Conservation (phyloP, 2,797 vertebrate species). For the Gastrophryne carolinensis region DNA sequence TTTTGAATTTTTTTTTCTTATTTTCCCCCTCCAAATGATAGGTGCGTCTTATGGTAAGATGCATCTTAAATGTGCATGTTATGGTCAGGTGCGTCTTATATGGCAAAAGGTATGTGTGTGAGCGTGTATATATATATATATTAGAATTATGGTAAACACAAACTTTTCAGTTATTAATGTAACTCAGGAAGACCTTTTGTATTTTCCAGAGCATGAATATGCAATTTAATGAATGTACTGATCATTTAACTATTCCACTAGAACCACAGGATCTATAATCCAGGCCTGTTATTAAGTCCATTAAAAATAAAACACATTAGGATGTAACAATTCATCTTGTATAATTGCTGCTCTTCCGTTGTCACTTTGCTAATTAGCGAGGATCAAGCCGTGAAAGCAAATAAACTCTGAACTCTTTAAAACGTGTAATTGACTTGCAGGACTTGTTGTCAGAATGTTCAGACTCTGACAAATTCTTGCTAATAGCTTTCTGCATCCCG, state of each 20-base stretch:
- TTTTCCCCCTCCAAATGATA: too few species aligned
- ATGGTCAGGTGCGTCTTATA: too few species aligned
- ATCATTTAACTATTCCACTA: not conserved
- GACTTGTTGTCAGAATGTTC: conserved; percentile 2
- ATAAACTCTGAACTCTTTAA: conserved; percentile 45
- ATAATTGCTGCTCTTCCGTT: conserved; percentile 32
- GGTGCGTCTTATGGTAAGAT: too few species aligned
- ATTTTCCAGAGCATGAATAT: conserved; percentile 1
- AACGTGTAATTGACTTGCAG: conserved; percentile 34
- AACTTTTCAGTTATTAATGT: not conserved
- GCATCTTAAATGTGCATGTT: too few species aligned
- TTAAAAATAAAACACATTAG: conserved; percentile 47
- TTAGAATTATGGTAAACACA: too few species aligned
- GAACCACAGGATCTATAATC: conserved; percentile 13
- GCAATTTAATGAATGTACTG: conserved; percentile 12
- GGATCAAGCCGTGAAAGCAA: conserved; percentile 36
- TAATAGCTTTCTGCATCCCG: conserved; percentile 37
- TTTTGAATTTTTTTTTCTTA: too few species aligned
- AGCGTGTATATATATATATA: too few species aligned
- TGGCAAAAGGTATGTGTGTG: too few species aligned
- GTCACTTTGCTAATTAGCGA: conserved; percentile 39
- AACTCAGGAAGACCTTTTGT: not conserved
- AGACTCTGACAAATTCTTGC: conserved; percentile 10
- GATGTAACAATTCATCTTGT: conserved; percentile 40
- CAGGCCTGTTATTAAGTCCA: conserved; percentile 21